Base-by-base conservation (phyloP, 1,140 invertebrate genomes). In the Globodera rostochiensis region DNA sequence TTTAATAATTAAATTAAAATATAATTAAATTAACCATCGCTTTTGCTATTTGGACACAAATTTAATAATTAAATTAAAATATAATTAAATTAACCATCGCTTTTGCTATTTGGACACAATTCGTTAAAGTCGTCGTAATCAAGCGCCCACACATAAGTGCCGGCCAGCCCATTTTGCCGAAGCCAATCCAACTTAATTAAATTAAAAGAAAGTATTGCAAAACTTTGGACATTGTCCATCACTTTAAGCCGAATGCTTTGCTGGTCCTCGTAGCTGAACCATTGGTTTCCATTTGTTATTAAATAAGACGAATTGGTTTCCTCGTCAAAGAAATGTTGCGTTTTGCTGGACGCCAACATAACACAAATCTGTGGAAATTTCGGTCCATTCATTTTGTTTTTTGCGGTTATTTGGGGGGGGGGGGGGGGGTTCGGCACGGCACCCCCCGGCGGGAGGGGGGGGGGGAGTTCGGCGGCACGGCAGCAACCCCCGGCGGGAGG, bases 61-160 rank as follows among this genome's bases (percentile, higher is more conserved):
- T n/a, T n/a, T n/a, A n/a, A n/a, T 93, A 46, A 36, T 36, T 36
- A 36, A 36, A 36, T 36, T 2, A 36, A 36, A 36, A 25, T 25
- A 25, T 25, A 25, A 25, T 25, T 13, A 4, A 7, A 64, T 19
- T 19, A 19, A 64, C 57, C 57, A 19, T 64, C 57, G 19, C 6
- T 64, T 64, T 60, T 25, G 50, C 83, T 75, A 9, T 83, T 75
- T 57, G 88, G 87, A 50, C 84, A 87, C 13, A 92, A 93, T 3
- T 95, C 95, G 82, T 93, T 94, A 89, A 96, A 96, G 90, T 97
- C 96, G 83, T 97, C 96, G 94, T 98, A 96, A 86, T 98, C 96
- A 0, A 97, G 92, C 0, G 95, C 95, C 96, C 96, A 98, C 0
- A 96, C 94, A 95, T 97, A 97, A 45, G 95, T 95, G 11, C 96